Evolutionary conservation across 1,140 invertebrate genomes (phyloP), one percentile per base, ranked within the genome.

Genomic region (Penaeus chinensis): DNA sequence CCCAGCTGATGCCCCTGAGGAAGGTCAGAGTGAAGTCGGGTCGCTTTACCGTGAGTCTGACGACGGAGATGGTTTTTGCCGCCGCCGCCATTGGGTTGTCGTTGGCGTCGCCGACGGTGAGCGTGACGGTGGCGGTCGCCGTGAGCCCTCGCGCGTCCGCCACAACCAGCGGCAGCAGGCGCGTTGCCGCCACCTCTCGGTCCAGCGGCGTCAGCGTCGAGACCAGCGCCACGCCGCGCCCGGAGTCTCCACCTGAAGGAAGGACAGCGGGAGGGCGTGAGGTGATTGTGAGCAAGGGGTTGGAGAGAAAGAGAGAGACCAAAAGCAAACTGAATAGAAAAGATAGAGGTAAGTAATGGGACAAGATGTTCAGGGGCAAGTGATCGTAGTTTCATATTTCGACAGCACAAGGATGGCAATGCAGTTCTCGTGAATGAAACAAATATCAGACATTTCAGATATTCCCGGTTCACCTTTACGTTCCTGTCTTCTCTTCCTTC

Each of bases 151-250:
- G 95, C 1, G 96, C 96, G 92, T 98, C 97, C 91, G 96, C 95
- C 0, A 97, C 97, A 91, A 97, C 95, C 8, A 98, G 92, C 1
- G 95, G 97, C 91, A 96, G 93, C 91, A 96, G 97, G 91, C 98
- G 96, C 0, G 96, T 97, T 90, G 95, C 66, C 11, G 78, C n/a
- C 37, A 7, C 94, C 85, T 90, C 89, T 18, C 89, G 79, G 79
- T 90, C 89, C 69, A 90, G 79, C 3, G 87, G 80, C 10, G 22
- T 47, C 61, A 90, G 65, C 0, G 89, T 83, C n/a, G 77, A 82
- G 27, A 90, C 84, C 11, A 82, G 81, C n/a, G 78, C 89, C 63
- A 86, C 60, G 63, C 78, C 87, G 16, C 80, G 74, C 2, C 78
- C 74, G 7, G 65, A 32, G 62, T 80, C 47, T 0, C 87, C 79